These are phyloP conservation scores for Rhabdomys pumilio DNA, from an alignment of 2,797 vertebrate genomes.

Conservation along the genomic window DNA sequence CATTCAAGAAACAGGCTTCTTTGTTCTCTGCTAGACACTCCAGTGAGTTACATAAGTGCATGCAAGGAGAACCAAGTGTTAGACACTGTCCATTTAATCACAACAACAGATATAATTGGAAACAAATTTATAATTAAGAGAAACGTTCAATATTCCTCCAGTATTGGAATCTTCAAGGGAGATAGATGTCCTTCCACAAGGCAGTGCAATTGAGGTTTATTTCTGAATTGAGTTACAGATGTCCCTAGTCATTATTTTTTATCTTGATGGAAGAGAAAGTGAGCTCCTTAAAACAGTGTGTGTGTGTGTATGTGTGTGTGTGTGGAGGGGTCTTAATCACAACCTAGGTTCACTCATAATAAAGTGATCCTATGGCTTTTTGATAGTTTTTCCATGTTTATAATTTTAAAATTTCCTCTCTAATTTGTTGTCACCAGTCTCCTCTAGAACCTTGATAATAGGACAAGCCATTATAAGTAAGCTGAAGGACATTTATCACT, in stretches of 20 bases:
- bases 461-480: constrained; percentile 29
- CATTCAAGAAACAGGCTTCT: background rate
- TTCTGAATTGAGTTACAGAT: background rate
- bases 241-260: constrained; percentile 53
- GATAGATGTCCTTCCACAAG: background rate
- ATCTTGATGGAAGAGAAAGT: background rate
- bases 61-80: background rate
- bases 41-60: background rate
- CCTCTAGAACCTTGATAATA: background rate
- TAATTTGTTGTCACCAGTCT: constrained; percentile 1
- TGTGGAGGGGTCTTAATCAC: no score
- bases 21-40: background rate
- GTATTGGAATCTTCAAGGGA: background rate
- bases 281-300: background rate
- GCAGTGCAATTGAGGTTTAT: background rate
- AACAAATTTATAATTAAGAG: constrained; percentile 41
- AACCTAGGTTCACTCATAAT: background rate
- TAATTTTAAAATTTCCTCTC: background rate
- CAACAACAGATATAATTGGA: background rate
- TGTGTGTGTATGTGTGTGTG: no score
- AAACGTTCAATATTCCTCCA: background rate
- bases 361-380: background rate
- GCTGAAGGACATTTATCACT: background rate
- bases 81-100: background rate
- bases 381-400: constrained; percentile 14